Evolutionary conservation across 2,888 invertebrate genomes (phyloP).

Genomic region (Coenonympha glycerion): DNA sequence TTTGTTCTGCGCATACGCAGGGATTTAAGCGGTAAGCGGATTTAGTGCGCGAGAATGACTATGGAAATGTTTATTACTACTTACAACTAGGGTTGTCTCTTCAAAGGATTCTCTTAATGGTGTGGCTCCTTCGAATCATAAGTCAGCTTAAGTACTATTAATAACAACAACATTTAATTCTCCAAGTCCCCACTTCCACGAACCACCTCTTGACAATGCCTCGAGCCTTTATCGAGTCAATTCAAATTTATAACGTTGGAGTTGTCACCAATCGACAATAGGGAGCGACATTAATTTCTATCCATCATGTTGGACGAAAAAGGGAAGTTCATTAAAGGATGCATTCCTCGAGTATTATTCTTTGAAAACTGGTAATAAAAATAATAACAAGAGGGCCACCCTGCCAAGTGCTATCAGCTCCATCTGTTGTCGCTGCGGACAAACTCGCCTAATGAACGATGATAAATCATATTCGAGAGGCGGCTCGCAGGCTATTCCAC

Average conservation of each 20-base stretch:
- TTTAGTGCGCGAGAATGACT: constrained; percentile 53
- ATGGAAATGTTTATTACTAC: constrained; percentile 55
- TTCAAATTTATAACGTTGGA: constrained; percentile 46
- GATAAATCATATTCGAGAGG: constrained; percentile 77
- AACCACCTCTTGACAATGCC: constrained; percentile 42
- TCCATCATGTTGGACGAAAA: constrained; percentile 72
- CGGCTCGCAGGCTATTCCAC: constrained; percentile 58
- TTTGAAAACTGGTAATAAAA: constrained; percentile 75
- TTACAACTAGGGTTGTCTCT: constrained; percentile 29
- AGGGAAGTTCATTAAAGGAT: constrained; percentile 76
- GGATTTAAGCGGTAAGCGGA: constrained; percentile 62
- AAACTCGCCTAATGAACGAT: constrained; percentile 77
- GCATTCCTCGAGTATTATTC: constrained; percentile 76
- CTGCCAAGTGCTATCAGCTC: constrained; percentile 77
- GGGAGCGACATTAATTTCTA: constrained; percentile 72
- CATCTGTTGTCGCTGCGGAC: constrained; percentile 77
- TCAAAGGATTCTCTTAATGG: constrained; percentile 3
- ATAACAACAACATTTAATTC: constrained; percentile 25
- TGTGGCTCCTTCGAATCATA: not conserved
- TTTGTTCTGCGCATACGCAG: constrained; percentile 44
- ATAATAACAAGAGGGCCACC: constrained; percentile 76
- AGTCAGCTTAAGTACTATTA: constrained; percentile 18
- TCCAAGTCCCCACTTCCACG: constrained; percentile 39
- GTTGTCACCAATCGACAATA: constrained; percentile 73
- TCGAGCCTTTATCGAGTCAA: constrained; percentile 30